phyloP scores from a whole-genome alignment of 2,113 vertebrate species.

The Bambusicola thoracicus region DNA sequence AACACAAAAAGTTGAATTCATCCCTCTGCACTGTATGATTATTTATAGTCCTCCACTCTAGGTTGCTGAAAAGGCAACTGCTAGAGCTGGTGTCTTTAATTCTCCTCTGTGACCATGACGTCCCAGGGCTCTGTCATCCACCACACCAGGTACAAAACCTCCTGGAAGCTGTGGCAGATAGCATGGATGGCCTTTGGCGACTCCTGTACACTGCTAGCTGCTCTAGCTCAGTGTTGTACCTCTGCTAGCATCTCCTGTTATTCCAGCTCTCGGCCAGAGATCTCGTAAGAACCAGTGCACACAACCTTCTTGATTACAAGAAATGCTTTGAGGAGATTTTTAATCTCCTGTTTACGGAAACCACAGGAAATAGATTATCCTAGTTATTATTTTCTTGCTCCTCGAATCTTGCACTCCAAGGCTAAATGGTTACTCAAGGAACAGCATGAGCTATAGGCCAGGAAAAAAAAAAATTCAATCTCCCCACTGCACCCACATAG shows the following conservation, averaged over 20 bases:
- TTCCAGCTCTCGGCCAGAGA: neutral
- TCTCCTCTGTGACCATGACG: neutral
- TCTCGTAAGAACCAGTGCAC: neutral
- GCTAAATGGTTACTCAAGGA: neutral
- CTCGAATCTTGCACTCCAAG: neutral
- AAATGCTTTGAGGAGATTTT: neutral
- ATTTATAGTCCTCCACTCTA: neutral
- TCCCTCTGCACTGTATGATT: neutral
- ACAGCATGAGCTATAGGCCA: neutral
- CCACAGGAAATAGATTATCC: neutral
- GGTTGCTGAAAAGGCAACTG: neutral
- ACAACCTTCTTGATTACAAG: neutral
- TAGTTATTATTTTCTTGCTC: neutral
- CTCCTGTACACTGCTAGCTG: neutral
- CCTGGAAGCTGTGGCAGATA: neutral
- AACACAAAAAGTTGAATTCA: neutral
- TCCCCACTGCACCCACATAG: neutral
- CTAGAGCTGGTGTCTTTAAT: neutral
- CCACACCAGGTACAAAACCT: accelerated
- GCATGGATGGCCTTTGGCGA: accelerated
- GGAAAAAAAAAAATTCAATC: neutral
- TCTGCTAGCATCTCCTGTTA: neutral
- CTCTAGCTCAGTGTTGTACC: accelerated
- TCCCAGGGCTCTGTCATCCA: neutral
- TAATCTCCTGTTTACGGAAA: neutral